Percentiles rank a stretch among this genome's conserved stretches.
Evolutionary conservation across 2,888 invertebrate species (phyloP).

Genomic region (Pristionchus arcanus): DNA sequence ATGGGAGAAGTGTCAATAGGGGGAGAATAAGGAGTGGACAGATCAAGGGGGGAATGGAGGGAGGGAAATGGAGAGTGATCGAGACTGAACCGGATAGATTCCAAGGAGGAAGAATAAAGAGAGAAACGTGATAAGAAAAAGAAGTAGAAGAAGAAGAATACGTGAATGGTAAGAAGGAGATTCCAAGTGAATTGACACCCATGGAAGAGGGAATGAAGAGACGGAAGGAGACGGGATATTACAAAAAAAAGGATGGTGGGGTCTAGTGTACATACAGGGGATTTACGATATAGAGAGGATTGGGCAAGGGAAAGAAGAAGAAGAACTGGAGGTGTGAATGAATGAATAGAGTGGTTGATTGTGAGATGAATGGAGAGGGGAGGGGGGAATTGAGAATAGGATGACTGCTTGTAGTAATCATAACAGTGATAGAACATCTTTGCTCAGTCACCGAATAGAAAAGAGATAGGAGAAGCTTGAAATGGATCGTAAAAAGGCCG

Average conservation of each 20-base stretch:
- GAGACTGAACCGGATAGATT: neutral
- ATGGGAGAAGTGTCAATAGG: neutral
- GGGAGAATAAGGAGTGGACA: neutral
- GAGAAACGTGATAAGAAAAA: neutral
- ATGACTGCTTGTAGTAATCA: neutral
- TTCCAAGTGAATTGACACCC: neutral
- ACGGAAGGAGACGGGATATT: neutral
- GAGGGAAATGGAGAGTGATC: neutral
- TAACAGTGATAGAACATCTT: neutral
- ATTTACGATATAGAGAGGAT: constrained; percentile 42
- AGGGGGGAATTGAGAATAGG: neutral
- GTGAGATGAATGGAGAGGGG: constrained; percentile 4
- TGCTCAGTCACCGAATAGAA: neutral
- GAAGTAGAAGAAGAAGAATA: neutral
- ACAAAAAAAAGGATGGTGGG: neutral
- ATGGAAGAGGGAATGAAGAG: constrained; percentile 15
- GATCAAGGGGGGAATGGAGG: neutral
- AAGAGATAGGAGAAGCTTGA: neutral
- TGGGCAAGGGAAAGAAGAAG: neutral
- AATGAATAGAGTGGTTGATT: neutral
- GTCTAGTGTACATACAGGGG: constrained; percentile 1
- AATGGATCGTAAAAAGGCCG: neutral
- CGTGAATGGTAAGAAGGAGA: neutral
- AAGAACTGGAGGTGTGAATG: constrained; percentile 16
- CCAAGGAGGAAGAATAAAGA: neutral